Evolutionary conservation across 2,797 vertebrate species (phyloP).

Genomic region (Rhinichthys osculus): DNA sequence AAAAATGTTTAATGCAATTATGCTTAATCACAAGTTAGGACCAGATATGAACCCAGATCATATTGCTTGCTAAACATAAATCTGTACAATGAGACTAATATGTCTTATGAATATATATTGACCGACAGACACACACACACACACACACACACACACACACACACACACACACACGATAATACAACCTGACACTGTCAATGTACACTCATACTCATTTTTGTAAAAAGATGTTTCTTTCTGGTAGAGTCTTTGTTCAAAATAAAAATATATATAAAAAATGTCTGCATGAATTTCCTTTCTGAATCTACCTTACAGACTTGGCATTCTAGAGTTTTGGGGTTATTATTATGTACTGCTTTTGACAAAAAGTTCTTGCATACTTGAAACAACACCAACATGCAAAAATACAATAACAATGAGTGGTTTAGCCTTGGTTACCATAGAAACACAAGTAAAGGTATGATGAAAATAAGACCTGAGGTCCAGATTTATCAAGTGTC

Average conservation of each 20-base stretch:
- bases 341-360: conserved; percentile 16
- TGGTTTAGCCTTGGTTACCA: conserved; percentile 50
- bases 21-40: too few relatives aligned
- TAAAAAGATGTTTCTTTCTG: background rate
- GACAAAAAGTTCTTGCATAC: background rate
- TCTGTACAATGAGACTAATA: background rate
- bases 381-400: conserved; percentile 33
- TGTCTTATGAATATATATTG: background rate
- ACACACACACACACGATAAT: too few relatives aligned
- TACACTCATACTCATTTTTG: background rate
- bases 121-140: background rate
- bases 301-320: background rate
- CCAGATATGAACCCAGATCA: background rate
- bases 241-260: background rate
- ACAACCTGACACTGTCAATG: background rate
- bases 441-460: conserved; percentile 41
- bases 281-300: background rate
- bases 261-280: background rate
- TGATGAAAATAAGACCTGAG: conserved; percentile 26
- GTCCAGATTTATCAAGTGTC: conserved; percentile 38
- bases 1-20: background rate
- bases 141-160: too few relatives aligned
- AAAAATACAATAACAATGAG: conserved; percentile 26
- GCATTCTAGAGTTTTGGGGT: background rate
- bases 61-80: background rate